Evolutionary conservation across 2,797 vertebrate genomes (phyloP).

Genomic region (Cygnus olor): DNA sequence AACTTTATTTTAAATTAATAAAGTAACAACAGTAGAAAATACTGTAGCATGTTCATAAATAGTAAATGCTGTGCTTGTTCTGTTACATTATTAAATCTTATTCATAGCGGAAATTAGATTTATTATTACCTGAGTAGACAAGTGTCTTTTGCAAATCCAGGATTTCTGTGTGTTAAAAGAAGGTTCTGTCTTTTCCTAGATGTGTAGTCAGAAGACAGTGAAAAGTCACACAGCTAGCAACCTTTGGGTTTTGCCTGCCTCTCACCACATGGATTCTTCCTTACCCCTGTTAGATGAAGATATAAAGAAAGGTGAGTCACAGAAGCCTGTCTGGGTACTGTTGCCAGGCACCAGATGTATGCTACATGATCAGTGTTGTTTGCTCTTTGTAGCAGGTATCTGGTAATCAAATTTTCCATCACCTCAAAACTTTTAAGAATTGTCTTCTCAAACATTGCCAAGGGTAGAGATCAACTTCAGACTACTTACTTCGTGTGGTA

Average conservation of each 20-base stretch:
- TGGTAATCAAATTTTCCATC: background rate
- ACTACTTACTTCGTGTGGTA: accelerated
- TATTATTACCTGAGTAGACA: constrained; percentile 22
- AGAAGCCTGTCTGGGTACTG: background rate
- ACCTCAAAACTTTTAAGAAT: background rate
- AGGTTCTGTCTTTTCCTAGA: constrained; percentile 69
- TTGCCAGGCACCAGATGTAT: background rate
- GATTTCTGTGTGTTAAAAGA: constrained; percentile 2
- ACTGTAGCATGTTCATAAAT: background rate
- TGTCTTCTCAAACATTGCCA: background rate
- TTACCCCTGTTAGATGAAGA: constrained; percentile 68
- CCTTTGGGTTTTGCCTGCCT: constrained; percentile 67
- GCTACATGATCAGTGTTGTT: background rate
- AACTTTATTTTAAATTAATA: constrained; percentile 68
- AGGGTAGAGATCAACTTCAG: background rate
- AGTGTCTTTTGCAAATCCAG: background rate
- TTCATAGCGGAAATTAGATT: constrained; percentile 42
- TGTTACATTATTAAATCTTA: constrained; percentile 70
- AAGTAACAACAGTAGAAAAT: constrained; percentile 47
- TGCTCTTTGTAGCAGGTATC: background rate
- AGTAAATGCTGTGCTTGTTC: constrained; percentile 57
- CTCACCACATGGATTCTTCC: background rate
- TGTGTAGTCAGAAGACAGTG: constrained; percentile 65
- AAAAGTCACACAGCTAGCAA: constrained; percentile 54
- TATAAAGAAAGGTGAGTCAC: constrained; percentile 77